A percentile compares a stretch with the other conserved stretches of the same genome.
Evolutionary conservation across 2,888 invertebrate species (phyloP).

Genomic region (Ophion ventricosus): DNA sequence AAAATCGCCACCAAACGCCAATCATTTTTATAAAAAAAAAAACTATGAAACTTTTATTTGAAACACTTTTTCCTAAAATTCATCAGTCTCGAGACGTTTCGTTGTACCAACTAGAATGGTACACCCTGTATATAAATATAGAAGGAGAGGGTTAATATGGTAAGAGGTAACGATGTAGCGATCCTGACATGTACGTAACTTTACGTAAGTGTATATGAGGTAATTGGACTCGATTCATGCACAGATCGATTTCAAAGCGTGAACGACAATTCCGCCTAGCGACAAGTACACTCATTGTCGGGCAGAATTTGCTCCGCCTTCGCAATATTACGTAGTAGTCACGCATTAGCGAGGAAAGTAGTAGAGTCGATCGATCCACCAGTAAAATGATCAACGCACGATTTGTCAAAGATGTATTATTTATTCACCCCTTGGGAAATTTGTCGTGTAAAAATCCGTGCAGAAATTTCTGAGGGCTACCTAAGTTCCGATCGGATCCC

Average conservation of each 20-base stretch:
- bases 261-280: slow-evolving; percentile 67
- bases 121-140: not conserved
- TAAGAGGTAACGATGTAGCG: slow-evolving; percentile 57
- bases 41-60: not conserved
- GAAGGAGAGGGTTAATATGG: not conserved
- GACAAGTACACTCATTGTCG: not conserved
- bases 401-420: too few species aligned
- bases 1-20: too few species aligned
- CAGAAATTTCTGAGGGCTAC: too few species aligned
- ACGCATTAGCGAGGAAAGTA: not conserved
- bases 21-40: too few species aligned
- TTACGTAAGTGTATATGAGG: slow-evolving; percentile 77
- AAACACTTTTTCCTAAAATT: not conserved
- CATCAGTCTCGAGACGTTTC: not conserved
- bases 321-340: not conserved
- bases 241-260: slow-evolving; percentile 55
- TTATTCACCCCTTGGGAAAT: too few species aligned
- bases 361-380: too few species aligned
- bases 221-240: slow-evolving; percentile 76
- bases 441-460: too few species aligned
- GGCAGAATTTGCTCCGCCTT: not conserved
- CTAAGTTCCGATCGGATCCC: too few species aligned
- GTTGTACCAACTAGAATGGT: not conserved
- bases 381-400: too few species aligned
- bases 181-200: slow-evolving; percentile 71